Evolutionary conservation across 2,113 vertebrate genomes (phyloP), one percentile per base, ranked within the genome.

Genomic region (Casuarius casuarius): DNA sequence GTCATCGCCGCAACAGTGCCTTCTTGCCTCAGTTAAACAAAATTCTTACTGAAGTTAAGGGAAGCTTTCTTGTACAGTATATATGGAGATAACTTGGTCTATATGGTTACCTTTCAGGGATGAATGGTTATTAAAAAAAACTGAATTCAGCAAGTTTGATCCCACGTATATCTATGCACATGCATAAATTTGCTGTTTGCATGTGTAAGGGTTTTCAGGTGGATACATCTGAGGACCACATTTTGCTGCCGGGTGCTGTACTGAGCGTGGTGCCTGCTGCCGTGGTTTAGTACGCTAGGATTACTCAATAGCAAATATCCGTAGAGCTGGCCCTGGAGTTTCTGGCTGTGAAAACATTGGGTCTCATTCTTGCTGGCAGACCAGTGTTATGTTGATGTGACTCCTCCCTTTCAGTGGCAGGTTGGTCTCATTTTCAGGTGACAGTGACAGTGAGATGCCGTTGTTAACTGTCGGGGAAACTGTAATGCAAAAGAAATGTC

Each of bases 341-440:
- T 33, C 67, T 70, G 2, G 19, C 21, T 42, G 2, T 18, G 78
- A 33, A 66, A 29, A 29, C 35, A 5, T 35, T 12, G 67, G 12
- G 3, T n/a, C 49, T 90, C 5, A 0, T 21, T 76, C 61, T 31
- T 72, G 33, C 3, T 20, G 29, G 49, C 15, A 68, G 23, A 13
- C 29, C 22, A 6, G 20, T 0, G 33, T 35, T 5, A 0, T 1
- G n/a, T 29, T 65, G 63, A 28, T 58, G 52, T 0, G 0, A 0
- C 25, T 63, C 28, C 29, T 81, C 40, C 59, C 2, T 0, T 42
- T 61, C 48, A 44, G 3, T 12, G 20, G 10, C 40, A 49, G 15
- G 9, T 10, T 40, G 12, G 35, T 52, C 65, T 62, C 54, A 4
- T 73, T 75, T 46, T 44, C 71, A 48, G 51, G 67, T 48, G 76